Base-by-base conservation (phyloP, 2,797 vertebrate genomes). In the Poecilia wingei region DNA sequence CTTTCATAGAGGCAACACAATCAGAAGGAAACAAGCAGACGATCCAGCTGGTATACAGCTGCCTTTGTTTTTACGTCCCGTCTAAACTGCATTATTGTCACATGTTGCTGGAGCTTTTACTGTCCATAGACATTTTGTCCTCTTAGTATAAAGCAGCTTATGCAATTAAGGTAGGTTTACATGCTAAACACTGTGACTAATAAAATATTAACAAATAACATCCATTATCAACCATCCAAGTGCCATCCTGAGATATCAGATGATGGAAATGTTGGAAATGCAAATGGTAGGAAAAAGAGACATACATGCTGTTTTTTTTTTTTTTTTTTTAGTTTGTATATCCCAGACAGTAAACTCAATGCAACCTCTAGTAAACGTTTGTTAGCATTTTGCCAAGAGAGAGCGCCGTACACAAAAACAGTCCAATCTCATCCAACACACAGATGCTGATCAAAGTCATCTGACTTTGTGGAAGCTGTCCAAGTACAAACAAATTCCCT, bases 361-460 rank as follows among this genome's bases (percentile, higher is more conserved):
- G 25, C 25, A 70, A 45, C n/a, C 86, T 84, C 9, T 22, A 12
- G 64, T 25, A 39, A 20, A 68, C 0, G 39, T 10, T 68, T 68
- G 64, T 41, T 68, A 36, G 8, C 36, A 25, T 9, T 36, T 18
- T 66, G 41, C 84, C 73, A 73, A 61, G 85, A 84, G 88, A 88
- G 82, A 83, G 74, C 2, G 22, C 68, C 10, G 12, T 6, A 43
- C 12, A 45, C 68, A 69, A n/a, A 94, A 91, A 82, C 87, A 91
- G 22, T 69, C 41, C 89, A 87, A 89, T 82, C 81, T 93, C 91
- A 92, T 93, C 90, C 91, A 83, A 94, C 82, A 80, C 61, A 77
- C 76, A 75, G 84, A 93, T 82, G 74, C 86, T 83, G 88, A 93
- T 92, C 89, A 93, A 92, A 88, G 91, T 87, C 89, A 88, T 83